Percentiles rank a stretch among this genome's conserved stretches.
Conservation (phyloP, 2,797 vertebrate species). For the Gadopsis marmoratus region DNA sequence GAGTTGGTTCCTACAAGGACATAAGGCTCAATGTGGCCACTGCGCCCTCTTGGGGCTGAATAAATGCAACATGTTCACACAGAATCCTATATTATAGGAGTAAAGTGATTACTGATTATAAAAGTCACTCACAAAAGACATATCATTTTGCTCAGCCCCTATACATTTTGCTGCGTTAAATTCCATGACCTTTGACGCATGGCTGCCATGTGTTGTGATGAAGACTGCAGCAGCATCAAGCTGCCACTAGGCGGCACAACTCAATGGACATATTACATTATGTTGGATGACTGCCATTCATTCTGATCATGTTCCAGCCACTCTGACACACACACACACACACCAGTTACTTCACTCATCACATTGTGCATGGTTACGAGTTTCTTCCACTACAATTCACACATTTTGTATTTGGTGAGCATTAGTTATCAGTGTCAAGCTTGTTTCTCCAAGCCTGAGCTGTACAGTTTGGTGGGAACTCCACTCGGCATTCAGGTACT, state of each 20-base stretch:
- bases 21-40: background rate
- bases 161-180: background rate
- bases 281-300: background rate
- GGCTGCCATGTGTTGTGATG: slow-evolving; percentile 25
- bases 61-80: background rate
- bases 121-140: background rate
- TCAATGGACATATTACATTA: background rate
- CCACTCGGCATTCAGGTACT: accelerated
- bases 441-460: background rate
- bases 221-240: background rate
- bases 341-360: background rate
- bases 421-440: no score
- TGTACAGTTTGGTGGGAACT: background rate
- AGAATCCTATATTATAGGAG: no score
- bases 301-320: background rate
- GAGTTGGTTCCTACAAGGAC: background rate
- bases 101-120: background rate
- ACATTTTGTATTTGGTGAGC: background rate
- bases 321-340: background rate
- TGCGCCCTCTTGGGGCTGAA: background rate
- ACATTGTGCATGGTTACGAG: background rate
- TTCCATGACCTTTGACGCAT: slow-evolving; percentile 33
- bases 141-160: background rate
- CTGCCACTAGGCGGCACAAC: slow-evolving; percentile 58
- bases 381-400: no score